Evolutionary conservation across 1,140 invertebrate genomes (phyloP), one percentile per base, ranked within the genome.

Genomic region (Pogonognathellus flavescens): DNA sequence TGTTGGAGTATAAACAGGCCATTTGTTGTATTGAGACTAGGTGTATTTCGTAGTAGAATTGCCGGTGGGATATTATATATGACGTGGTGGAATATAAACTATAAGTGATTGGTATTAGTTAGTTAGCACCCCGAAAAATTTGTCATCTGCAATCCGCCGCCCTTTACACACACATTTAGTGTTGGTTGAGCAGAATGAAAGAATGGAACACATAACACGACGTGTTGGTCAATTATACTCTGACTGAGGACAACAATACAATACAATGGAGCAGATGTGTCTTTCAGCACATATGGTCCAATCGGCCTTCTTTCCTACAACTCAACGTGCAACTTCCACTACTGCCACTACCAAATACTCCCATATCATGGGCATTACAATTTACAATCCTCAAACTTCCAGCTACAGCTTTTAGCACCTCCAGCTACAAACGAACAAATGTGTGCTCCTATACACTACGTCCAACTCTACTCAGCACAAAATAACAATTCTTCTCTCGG

Each of bases 191-290:
- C 31, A 41, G 31, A 41, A 41, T 41, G 31, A 41, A 41, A 41
- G 31, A 41, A 41, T 41, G 31, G 31, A 41, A 41, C 31, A 41
- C 31, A 41, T 41, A 41, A 41, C 31, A 41, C 20, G 53, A 80
- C 49, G 84, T 85, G 80, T 85, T 85, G 84, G 84, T 85, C 84
- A 85, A 85, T 82, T 82, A 85, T 10, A 60, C 11, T 52, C 31
- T 7, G 41, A 14, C 53, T 62, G 31, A 31, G 22, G 20, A 66
- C 62, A 41, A 57, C 11, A n/a, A 57, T 14, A n/a, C 11, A 57
- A 57, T 55, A 84, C 70, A 85, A 70, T 82, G 62, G 80, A 82
- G 80, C 84, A 85, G 84, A 85, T 85, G 84, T 85, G 84, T 82
- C 31, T 53, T 9, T 13, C 25, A 41, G 9, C 81, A 49, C 81